Conservation (phyloP, 2,888 invertebrate species). For the Andrena haemorrhoa region DNA sequence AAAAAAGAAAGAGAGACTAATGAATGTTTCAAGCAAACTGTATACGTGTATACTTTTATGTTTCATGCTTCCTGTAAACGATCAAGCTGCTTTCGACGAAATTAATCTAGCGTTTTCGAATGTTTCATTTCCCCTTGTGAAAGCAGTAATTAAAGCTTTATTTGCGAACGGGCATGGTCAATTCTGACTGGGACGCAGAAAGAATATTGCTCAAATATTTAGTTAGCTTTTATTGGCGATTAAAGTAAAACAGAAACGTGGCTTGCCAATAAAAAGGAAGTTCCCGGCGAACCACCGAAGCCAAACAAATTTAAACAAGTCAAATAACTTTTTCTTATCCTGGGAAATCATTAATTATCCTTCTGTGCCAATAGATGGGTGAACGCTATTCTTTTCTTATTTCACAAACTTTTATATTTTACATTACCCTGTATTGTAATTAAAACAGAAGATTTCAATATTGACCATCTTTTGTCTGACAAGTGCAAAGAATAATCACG, state of each 20-base stretch:
- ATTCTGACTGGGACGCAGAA: neutral
- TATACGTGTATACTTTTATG: neutral
- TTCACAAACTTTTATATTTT: too few relatives aligned
- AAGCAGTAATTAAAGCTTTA: conserved; percentile 18
- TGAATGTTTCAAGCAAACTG: neutral
- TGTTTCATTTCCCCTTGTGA: neutral
- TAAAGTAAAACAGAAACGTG: neutral
- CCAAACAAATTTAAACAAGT: too few relatives aligned
- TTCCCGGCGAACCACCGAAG: too few relatives aligned
- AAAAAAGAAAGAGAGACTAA: neutral
- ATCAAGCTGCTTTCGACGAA: neutral
- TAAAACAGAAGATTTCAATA: too few relatives aligned
- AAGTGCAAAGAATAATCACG: too few relatives aligned
- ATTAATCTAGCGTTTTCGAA: neutral
- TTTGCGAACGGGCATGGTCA: conserved; percentile 7
- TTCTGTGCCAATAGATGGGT: too few relatives aligned
- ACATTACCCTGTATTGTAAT: too few relatives aligned
- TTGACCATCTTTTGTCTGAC: too few relatives aligned
- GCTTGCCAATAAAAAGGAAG: too few relatives aligned
- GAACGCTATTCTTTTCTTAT: too few relatives aligned
- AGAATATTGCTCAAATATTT: conserved; percentile 10
- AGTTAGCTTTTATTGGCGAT: neutral
- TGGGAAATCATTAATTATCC: too few relatives aligned
- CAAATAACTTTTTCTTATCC: too few relatives aligned
- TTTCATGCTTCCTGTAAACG: neutral